phyloP scores from a whole-genome alignment of 2,888 invertebrate genomes.

The Eugnorisma glareosa region DNA sequence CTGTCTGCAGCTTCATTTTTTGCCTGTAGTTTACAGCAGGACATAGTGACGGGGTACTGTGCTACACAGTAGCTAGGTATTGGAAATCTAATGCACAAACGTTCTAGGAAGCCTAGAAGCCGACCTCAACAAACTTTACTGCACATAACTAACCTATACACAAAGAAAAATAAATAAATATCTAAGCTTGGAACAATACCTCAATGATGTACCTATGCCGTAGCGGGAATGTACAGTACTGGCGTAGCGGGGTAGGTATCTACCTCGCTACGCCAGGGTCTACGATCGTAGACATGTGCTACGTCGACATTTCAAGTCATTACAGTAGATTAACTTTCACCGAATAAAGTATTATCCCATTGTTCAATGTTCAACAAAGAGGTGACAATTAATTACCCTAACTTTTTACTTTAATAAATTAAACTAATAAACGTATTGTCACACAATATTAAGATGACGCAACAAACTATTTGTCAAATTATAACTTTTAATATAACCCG shows the following conservation, averaged over 20 bases:
- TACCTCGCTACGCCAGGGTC: constrained; percentile 14
- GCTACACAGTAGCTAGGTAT: background rate
- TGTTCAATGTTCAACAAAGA: constrained; percentile 41
- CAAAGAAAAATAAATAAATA: background rate
- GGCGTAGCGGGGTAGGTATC: background rate
- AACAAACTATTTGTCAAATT: constrained; percentile 79
- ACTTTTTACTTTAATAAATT: constrained; percentile 66
- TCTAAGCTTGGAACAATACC: background rate
- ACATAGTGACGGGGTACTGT: background rate
- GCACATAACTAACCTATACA: background rate
- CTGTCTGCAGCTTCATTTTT: background rate
- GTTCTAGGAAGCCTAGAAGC: background rate
- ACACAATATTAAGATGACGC: constrained; percentile 56
- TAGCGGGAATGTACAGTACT: background rate
- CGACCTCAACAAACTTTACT: background rate
- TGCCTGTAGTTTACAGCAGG: too few species aligned
- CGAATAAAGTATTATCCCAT: constrained; percentile 11
- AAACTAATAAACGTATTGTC: constrained; percentile 65
- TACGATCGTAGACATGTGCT: constrained; percentile 16
- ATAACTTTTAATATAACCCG: constrained; percentile 66
- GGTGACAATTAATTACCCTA: constrained; percentile 54
- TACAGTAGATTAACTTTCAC: background rate
- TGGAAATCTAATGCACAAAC: background rate
- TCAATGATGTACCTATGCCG: background rate
- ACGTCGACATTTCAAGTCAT: background rate